Base-by-base conservation (phyloP, 2,888 invertebrate genomes). In the Spodoptera littoralis region DNA sequence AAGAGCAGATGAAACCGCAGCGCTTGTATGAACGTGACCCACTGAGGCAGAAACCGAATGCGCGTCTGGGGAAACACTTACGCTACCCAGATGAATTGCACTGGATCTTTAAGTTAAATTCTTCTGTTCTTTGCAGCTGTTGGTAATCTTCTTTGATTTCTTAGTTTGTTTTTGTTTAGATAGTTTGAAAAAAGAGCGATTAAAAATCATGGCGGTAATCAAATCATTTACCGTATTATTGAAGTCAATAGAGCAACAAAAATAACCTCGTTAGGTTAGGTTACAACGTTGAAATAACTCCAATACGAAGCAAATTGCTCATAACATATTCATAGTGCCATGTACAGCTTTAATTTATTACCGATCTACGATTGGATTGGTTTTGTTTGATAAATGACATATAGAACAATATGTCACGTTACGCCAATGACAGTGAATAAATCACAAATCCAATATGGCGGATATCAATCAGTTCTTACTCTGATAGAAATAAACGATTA, bases 381-480 rank as follows among this genome's bases (percentile, higher is more conserved):
- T 68, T 71, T 68, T 70, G 73, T 71, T 62, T 73, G 78, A 74
- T 76, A 67, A 70, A 78, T 67, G 65, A 60, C 52, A 52, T 55
- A 58, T 70, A 58, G 64, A 67, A 67, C 73, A 68, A 78, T 76
- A 60, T 76, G 65, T 76, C 79, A 74, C 70, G 57, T 61, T 52
- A 44, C 57, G 47, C 65, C 49, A 59, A 58, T 71, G 69, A 55
- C 70, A 65, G 52, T 59, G 53, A 47, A 65, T 65, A 66, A 59
- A 64, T 68, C 71, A 66, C 71, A 71, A 71, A 78, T 78, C 51
- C 50, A 72, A 64, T 58, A 69, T 60, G 59, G 57, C 41, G 43
- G 57, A 62, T 65, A 61, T 58, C 61, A 63, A 73, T 69, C 52
- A 64, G 60, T 60, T 67, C 46, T 36, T 61, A 62, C 58, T 49